A percentile compares a stretch with the other conserved stretches of the same genome.
These are phyloP conservation scores for Circaetus cinerascens DNA, from an alignment of 2,113 vertebrate genomes.

Conservation along the genomic window DNA sequence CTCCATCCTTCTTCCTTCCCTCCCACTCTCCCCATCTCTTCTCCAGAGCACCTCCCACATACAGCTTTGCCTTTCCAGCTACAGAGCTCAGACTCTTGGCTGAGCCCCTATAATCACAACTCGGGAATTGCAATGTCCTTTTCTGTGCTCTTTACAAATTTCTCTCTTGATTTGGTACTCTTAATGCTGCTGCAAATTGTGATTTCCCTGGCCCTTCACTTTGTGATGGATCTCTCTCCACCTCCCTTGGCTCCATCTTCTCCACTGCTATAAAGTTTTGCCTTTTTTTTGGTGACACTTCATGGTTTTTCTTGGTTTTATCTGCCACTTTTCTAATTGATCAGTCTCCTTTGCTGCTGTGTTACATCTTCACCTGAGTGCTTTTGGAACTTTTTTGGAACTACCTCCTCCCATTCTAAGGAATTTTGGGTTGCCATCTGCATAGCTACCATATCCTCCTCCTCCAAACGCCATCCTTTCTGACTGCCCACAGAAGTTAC, in stretches of 20 bases:
- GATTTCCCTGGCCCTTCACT: not conserved
- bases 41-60: not conserved
- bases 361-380: not conserved
- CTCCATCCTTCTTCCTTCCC: not conserved
- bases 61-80: not conserved
- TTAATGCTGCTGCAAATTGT: not conserved
- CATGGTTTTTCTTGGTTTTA: not conserved
- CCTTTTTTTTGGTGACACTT: not conserved
- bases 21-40: not conserved
- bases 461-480: not conserved
- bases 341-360: not conserved
- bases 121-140: not conserved
- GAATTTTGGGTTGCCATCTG: not conserved
- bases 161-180: not conserved
- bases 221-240: not conserved
- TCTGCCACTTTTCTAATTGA: not conserved
- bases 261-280: not conserved
- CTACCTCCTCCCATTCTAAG: not conserved
- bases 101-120: not conserved
- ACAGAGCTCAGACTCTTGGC: not conserved
- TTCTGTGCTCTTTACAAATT: not conserved
- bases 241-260: not conserved
- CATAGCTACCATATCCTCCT: not conserved
- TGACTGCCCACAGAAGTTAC: not conserved
- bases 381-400: not conserved